Base-by-base conservation (phyloP, 2,113 vertebrate genomes). In the Mormyrus iriodes region DNA sequence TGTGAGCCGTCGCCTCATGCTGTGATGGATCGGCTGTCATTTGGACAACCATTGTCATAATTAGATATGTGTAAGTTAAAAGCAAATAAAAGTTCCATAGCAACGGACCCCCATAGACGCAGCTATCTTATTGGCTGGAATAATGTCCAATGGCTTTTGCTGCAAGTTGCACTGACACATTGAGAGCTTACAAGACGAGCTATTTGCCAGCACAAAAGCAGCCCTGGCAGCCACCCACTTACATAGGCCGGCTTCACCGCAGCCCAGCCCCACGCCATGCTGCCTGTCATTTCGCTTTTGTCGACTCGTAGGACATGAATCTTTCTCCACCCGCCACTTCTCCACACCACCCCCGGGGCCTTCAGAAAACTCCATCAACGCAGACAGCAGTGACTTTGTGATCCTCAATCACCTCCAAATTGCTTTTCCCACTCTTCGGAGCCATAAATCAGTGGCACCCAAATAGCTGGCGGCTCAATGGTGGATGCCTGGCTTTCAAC, bases 231-330 rank as follows among this genome's bases (percentile, higher is more conserved):
- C 93, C 93, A 92, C 93, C 91, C 93, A 89, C 91, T 91, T 89
- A 79, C 91, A 93, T 92, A 92, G 90, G 91, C 88, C 76, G 91
- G 91, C 93, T 94, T 93, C 90, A 89, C 88, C 89, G 90, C 15
- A 24, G 39, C 15, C 90, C 91, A 90, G 90, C 86, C 90, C 90
- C 90, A 92, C 86, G 90, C 91, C 91, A 86, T 86, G 91, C 91
- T 90, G 90, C 90, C 91, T 94, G 94, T 93, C 92, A 86, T 90
- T 91, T 94, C 44, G 49, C 90, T 92, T 93, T 94, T 90, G 91
- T 92, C 91, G 92, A 92, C 91, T 91, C 76, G 84, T 13, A 65
- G 87, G 86, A 0, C 8, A 79, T 90, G 91, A 92, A 89, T 90
- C 91, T 89, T 89, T 90, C 84, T 90, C 69, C 87, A 79, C 89